Conservation (phyloP, 1,140 invertebrate species). For the Caenorhabditis elegans region DNA sequence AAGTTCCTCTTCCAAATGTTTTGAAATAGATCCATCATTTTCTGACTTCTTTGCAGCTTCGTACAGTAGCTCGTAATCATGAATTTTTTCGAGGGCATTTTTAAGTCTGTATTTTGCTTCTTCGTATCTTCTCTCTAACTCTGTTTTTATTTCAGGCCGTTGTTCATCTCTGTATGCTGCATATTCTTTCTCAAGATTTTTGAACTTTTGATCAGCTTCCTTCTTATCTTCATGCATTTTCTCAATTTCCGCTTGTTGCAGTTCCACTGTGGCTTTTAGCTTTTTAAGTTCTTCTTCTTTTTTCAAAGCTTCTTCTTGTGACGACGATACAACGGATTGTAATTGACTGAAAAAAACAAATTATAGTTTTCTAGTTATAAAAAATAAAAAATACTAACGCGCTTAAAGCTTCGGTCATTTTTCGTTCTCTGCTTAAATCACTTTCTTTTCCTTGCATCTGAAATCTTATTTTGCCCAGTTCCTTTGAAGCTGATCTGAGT, state of each 20-base stretch:
- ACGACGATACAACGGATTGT: background rate
- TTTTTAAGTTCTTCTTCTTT: conserved; percentile 17
- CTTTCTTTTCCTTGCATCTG: conserved; percentile 33
- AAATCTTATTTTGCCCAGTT: conserved; percentile 22
- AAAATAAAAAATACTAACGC: background rate
- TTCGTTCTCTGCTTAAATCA: conserved; percentile 36
- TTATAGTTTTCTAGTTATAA: background rate
- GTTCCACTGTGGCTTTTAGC: background rate
- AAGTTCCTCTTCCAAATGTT: conserved; percentile 47
- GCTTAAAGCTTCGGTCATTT: conserved; percentile 33
- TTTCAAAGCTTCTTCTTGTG: conserved; percentile 22
- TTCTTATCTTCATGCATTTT: conserved; percentile 3
- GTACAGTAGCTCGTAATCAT: conserved; percentile 38
- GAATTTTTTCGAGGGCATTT: conserved; percentile 48
- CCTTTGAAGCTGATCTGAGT: conserved; percentile 30
- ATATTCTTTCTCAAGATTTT: conserved; percentile 40
- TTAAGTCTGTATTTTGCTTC: conserved; percentile 52
- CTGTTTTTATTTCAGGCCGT: conserved; percentile 38
- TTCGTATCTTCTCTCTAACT: conserved; percentile 55
- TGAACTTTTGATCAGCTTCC: conserved; percentile 33
- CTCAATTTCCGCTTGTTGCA: background rate
- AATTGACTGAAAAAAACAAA: background rate
- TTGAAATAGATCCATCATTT: background rate
- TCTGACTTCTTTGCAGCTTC: conserved; percentile 37
- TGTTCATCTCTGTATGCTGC: conserved; percentile 45